Conservation (phyloP, 2,113 vertebrate species). For the Melanerpes formicivorus region DNA sequence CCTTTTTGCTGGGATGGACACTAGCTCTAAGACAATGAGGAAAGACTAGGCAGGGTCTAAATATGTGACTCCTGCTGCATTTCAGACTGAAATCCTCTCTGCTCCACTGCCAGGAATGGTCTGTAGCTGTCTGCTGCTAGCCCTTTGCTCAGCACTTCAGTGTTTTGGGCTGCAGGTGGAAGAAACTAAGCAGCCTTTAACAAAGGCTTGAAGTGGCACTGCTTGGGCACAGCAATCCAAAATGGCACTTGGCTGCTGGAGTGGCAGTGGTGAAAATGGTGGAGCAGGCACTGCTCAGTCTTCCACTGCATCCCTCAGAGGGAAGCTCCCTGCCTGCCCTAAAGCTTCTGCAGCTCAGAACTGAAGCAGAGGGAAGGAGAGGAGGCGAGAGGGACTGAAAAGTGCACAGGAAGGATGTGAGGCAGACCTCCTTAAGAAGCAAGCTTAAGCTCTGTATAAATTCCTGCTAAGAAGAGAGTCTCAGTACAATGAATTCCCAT, state of each 20-base stretch:
- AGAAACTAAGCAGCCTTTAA: background rate
- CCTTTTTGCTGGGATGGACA: background rate
- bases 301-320: background rate
- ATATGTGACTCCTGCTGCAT: background rate
- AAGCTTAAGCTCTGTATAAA: background rate
- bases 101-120: background rate
- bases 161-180: background rate
- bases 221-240: background rate
- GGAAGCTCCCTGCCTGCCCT: background rate
- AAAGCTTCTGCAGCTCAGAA: background rate
- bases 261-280: background rate
- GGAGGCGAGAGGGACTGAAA: background rate
- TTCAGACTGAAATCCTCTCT: background rate
- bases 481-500: background rate
- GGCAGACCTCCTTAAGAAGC: background rate
- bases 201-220: background rate
- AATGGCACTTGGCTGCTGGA: background rate
- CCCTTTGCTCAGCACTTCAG: background rate
- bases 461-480: background rate
- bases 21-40: background rate
- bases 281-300: background rate
- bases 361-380: background rate
- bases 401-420: constrained; percentile 31
- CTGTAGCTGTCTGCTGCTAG: background rate
- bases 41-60: background rate